Percentiles rank a stretch among this genome's conserved stretches.
These are phyloP conservation scores for Macrophya alboannulata DNA, from an alignment of 2,888 invertebrate species.

Conservation along the genomic window DNA sequence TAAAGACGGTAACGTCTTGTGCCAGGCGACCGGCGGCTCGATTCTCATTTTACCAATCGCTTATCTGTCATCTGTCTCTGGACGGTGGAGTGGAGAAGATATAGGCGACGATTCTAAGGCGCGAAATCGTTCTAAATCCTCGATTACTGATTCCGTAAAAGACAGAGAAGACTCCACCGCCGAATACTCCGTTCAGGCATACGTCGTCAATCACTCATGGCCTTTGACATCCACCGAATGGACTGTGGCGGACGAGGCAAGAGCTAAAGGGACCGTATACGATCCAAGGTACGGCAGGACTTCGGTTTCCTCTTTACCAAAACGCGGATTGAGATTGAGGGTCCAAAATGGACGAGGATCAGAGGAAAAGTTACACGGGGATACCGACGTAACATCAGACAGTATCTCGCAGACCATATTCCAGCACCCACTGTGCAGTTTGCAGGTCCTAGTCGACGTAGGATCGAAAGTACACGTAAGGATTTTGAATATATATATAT, in stretches of 20 bases:
- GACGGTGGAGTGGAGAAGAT: neutral
- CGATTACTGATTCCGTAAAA: neutral
- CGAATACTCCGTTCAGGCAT: conserved; percentile 71
- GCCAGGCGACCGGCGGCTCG: conserved; percentile 60
- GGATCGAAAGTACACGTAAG: conserved; percentile 32
- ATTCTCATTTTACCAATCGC: conserved; percentile 66
- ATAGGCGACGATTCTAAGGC: neutral
- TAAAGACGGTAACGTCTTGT: conserved; percentile 54
- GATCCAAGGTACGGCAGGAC: conserved; percentile 19
- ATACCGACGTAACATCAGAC: neutral
- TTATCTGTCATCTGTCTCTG: conserved; percentile 25
- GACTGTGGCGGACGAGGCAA: conserved; percentile 70
- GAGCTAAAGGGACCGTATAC: conserved; percentile 52
- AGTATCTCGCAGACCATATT: neutral
- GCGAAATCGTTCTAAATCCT: conserved; percentile 20
- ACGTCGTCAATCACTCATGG: conserved; percentile 78
- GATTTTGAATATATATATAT: no score
- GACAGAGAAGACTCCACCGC: neutral
- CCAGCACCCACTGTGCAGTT: conserved; percentile 11
- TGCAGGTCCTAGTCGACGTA: conserved; percentile 15
- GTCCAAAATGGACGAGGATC: neutral
- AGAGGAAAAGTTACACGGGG: neutral
- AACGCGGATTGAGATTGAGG: neutral
- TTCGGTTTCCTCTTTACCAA: conserved; percentile 11
- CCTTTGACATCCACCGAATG: conserved; percentile 78